Percentiles rank a stretch among this genome's conserved stretches.
Evolutionary conservation across 1,140 invertebrate species (phyloP).

Genomic region (Venturia canescens): DNA sequence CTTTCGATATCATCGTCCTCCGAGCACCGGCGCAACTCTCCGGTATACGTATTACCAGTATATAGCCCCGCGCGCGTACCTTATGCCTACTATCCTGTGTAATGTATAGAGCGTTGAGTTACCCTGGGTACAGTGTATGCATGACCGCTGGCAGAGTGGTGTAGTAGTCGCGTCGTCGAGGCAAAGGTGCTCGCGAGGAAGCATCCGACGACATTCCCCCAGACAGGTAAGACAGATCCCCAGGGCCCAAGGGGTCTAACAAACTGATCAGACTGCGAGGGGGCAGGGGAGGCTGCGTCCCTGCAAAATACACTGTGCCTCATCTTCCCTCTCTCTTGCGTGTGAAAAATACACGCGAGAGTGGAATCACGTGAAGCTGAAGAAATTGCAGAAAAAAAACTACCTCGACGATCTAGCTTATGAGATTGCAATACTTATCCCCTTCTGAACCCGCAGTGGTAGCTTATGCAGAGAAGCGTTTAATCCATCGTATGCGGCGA

Average conservation of each 20-base stretch:
- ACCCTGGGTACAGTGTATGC: constrained; percentile 10
- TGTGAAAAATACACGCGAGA: constrained; percentile 14
- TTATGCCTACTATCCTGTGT: constrained; percentile 7
- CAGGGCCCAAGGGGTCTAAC: constrained; percentile 21
- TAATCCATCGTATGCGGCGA: background rate
- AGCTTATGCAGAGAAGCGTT: constrained; percentile 24
- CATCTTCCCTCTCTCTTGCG: background rate
- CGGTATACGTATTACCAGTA: constrained; percentile 11
- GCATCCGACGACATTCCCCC: constrained; percentile 32
- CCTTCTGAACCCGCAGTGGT: background rate
- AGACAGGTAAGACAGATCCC: constrained; percentile 30
- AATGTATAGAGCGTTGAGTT: constrained; percentile 25
- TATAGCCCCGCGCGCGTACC: constrained; percentile 5
- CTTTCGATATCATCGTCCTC: constrained; percentile 51
- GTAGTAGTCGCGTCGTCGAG: constrained; percentile 8
- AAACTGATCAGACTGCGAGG: constrained; percentile 20
- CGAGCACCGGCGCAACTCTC: constrained; percentile 5
- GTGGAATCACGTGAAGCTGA: constrained; percentile 12
- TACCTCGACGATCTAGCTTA: constrained; percentile 21
- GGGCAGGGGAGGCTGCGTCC: background rate
- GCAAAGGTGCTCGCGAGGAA: constrained; percentile 16
- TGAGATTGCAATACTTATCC: constrained; percentile 30
- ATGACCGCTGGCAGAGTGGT: constrained; percentile 29
- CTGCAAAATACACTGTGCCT: background rate
- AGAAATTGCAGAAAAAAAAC: constrained; percentile 4